Conservation (phyloP, 2,113 vertebrate species). For the Gallinago jamesoni region DNA sequence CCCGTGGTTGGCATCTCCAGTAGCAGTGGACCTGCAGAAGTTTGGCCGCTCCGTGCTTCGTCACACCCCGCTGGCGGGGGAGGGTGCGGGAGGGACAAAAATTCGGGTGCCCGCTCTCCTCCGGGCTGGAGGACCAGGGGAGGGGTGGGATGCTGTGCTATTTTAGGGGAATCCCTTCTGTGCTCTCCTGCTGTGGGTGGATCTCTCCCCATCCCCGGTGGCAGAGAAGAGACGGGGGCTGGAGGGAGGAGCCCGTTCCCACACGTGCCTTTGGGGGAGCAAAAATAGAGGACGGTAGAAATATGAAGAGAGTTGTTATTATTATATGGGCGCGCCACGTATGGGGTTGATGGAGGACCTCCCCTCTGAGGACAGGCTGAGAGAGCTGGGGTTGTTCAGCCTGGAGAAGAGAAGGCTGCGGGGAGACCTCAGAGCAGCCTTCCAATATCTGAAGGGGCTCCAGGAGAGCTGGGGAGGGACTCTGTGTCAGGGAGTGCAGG, state of each 20-base stretch:
- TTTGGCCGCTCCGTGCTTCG: not conserved
- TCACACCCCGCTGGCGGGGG: not conserved
- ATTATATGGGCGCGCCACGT: no score
- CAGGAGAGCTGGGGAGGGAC: no score
- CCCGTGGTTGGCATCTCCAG: not conserved
- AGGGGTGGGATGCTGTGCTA: not conserved
- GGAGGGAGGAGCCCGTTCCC: not conserved
- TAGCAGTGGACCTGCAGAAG: not conserved
- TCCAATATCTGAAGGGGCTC: no score
- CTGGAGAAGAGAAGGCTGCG: no score
- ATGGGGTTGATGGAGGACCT: no score
- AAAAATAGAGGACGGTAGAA: not conserved
- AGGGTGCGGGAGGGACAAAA: not conserved
- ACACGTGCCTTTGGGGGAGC: not conserved
- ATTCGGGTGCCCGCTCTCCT: not conserved
- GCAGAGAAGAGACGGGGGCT: not conserved
- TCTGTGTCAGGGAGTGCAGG: no score
- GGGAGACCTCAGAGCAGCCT: no score
- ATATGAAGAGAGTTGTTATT: not conserved
- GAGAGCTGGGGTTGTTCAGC: no score
- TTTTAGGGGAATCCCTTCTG: conserved; percentile 53
- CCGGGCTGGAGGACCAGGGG: not conserved
- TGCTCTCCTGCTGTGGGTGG: not conserved
- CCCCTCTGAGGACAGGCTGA: no score
- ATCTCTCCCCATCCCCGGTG: not conserved